These are phyloP conservation scores for Halesus radiatus DNA, from an alignment of 1,140 invertebrate genomes.

Conservation along the genomic window DNA sequence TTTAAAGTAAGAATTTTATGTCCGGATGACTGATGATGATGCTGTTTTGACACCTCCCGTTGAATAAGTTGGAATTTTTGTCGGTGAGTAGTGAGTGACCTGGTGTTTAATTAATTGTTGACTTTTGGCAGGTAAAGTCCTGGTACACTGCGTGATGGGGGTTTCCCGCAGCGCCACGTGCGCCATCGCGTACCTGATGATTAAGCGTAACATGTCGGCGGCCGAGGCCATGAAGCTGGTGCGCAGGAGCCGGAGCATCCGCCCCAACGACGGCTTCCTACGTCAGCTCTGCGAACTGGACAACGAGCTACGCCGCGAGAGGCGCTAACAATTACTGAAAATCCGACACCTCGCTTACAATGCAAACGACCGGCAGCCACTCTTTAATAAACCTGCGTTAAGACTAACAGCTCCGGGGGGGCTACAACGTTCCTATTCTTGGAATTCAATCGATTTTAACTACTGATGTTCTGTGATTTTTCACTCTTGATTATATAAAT, in stretches of 20 bases:
- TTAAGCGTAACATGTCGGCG: conserved; percentile 83
- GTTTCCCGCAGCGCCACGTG: conserved; percentile 86
- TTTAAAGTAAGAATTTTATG: too few species aligned
- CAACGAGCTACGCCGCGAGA: conserved; percentile 73
- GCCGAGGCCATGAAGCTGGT: conserved; percentile 80
- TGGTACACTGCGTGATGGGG: conserved; percentile 87
- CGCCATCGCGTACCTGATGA: conserved; percentile 87
- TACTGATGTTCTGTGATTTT: background rate
- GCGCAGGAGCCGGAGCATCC: conserved; percentile 77
- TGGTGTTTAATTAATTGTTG: too few species aligned
- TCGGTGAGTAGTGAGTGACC: too few species aligned
- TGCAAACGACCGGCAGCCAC: background rate
- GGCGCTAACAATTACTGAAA: conserved; percentile 50
- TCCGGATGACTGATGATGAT: too few species aligned
- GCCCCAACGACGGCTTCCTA: conserved; percentile 86
- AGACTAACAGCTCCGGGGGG: background rate
- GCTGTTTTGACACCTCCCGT: too few species aligned
- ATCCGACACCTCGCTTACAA: background rate
- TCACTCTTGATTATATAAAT: background rate
- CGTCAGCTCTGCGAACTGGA: conserved; percentile 81
- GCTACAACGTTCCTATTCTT: background rate
- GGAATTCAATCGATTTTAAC: background rate
- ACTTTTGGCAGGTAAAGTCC: conserved; percentile 75
- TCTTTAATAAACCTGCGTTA: background rate
- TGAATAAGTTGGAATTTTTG: too few species aligned